Evolutionary conservation across 2,888 invertebrate genomes (phyloP).

Genomic region (Dilophus febrilis): DNA sequence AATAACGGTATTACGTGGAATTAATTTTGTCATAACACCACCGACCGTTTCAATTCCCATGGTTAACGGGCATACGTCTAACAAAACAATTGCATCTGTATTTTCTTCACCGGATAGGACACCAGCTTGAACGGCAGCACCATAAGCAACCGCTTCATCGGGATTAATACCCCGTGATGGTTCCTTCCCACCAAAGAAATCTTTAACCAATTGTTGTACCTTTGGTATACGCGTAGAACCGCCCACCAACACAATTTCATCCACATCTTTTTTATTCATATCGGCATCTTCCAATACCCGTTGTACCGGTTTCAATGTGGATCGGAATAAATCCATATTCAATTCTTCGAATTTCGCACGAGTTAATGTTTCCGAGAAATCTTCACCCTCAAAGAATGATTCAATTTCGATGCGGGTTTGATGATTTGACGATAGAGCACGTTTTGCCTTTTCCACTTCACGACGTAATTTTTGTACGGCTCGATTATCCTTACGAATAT

Average conservation of each 20-base stretch:
- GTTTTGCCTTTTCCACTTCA: conserved; percentile 95
- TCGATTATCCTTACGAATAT: conserved; percentile 84
- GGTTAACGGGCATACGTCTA: conserved; percentile 97
- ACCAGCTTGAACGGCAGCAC: conserved; percentile 96
- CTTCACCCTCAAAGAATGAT: conserved; percentile 94
- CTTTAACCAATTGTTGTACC: conserved; percentile 82
- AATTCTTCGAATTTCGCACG: conserved; percentile 97
- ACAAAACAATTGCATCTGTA: conserved; percentile 86
- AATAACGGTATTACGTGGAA: conserved; percentile 95
- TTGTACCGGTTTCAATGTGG: conserved; percentile 87
- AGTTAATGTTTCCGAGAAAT: conserved; percentile 95
- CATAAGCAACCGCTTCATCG: conserved; percentile 97
- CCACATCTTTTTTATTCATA: conserved; percentile 94
- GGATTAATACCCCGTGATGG: conserved; percentile 96
- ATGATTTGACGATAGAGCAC: conserved; percentile 79
- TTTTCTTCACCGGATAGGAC: conserved; percentile 93
- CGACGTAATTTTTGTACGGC: conserved; percentile 92
- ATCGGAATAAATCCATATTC: conserved; percentile 83
- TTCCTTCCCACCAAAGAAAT: conserved; percentile 96
- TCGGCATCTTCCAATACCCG: conserved; percentile 97
- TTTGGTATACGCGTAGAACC: conserved; percentile 99
- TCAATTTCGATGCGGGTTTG: conserved; percentile 98
- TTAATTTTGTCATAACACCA: conserved; percentile 98
- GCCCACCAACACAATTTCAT: conserved; percentile 97
- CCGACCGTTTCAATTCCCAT: conserved; percentile 99